Conservation (phyloP, 1,140 invertebrate species). For the Geopemphigus sp. region DNA sequence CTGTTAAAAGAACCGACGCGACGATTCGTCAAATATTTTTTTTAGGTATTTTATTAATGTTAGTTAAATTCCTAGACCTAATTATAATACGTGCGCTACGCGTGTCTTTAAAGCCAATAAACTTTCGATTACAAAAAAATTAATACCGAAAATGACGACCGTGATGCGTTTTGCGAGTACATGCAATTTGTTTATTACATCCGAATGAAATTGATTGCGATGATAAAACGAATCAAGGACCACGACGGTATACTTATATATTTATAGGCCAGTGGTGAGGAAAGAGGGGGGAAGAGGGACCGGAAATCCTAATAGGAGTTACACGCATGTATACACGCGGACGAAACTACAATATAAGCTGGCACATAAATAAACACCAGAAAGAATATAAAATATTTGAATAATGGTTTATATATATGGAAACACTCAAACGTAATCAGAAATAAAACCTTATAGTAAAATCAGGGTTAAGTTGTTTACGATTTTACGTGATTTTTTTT, state of each 20-base stretch:
- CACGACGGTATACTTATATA: too few species aligned
- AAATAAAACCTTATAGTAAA: not conserved
- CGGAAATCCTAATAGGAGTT: conserved; percentile 30
- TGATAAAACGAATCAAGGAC: conserved; percentile 34
- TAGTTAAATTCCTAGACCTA: too few species aligned
- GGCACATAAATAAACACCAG: not conserved
- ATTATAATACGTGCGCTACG: too few species aligned
- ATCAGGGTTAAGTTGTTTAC: too few species aligned
- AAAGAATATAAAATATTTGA: not conserved
- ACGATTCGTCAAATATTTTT: too few species aligned
- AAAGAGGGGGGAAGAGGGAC: conserved; percentile 2
- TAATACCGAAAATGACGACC: not conserved
- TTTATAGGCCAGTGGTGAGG: too few species aligned
- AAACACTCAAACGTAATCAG: not conserved
- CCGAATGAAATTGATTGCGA: conserved; percentile 42
- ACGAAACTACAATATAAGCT: not conserved
- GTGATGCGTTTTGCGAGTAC: not conserved
- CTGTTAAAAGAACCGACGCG: too few species aligned
- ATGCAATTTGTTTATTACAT: not conserved
- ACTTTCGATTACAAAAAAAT: too few species aligned
- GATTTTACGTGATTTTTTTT: too few species aligned
- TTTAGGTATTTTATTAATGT: too few species aligned
- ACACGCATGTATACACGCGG: not conserved
- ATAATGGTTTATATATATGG: not conserved
- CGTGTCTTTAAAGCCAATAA: too few species aligned